Conservation (phyloP, 2,888 invertebrate genomes). For the Phengaris alcon region DNA sequence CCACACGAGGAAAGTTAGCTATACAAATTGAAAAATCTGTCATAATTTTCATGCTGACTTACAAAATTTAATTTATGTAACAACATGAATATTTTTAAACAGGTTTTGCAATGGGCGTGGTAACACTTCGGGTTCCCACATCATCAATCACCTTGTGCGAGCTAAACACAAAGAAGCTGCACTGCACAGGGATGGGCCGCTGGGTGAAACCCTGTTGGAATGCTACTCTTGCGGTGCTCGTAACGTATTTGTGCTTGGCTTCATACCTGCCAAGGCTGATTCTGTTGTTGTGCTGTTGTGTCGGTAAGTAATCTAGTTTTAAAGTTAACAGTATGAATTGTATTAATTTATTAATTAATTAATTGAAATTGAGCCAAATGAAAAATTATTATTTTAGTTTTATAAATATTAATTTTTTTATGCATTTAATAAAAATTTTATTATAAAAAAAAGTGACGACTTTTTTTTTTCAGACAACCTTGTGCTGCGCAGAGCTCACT, state of each 20-base stretch:
- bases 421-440: too few relatives aligned
- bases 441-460: too few relatives aligned
- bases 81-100: neutral
- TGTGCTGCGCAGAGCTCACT: slow-evolving; percentile 98
- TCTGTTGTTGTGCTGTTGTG: slow-evolving; percentile 98
- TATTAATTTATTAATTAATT: too few relatives aligned
- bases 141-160: slow-evolving; percentile 98
- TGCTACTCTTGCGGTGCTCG: slow-evolving; percentile 99
- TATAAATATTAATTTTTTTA: too few relatives aligned
- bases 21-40: neutral
- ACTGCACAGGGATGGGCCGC: slow-evolving; percentile 96
- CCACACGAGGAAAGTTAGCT: neutral
- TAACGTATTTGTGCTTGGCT: slow-evolving; percentile 98
- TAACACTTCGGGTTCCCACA: slow-evolving; percentile 98
- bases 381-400: too few relatives aligned
- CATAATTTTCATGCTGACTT: neutral
- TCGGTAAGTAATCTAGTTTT: slow-evolving; percentile 71
- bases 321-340: too few relatives aligned
- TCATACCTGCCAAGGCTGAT: slow-evolving; percentile 99
- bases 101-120: slow-evolving; percentile 98
- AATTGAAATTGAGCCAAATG: too few relatives aligned
- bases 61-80: neutral
- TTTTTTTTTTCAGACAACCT: slow-evolving; percentile 83
- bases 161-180: slow-evolving; percentile 99
- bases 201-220: slow-evolving; percentile 98